These are phyloP conservation scores for Adelosebastes latens DNA, from an alignment of 2,797 vertebrate species.

Conservation along the genomic window DNA sequence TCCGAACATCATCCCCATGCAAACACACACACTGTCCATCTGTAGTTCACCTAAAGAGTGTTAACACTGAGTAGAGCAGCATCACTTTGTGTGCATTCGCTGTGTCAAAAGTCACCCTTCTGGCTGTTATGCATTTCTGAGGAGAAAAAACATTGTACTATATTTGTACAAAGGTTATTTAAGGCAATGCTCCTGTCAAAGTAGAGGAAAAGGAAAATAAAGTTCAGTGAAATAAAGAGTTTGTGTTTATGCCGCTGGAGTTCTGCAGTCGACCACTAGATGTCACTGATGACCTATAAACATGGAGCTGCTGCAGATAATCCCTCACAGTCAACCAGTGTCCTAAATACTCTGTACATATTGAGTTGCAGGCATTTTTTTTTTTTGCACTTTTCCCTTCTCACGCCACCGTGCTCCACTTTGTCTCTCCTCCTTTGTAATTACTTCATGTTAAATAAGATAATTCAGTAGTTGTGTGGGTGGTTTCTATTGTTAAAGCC, in stretches of 20 bases:
- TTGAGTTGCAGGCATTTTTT: not conserved
- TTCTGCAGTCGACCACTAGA: constrained; percentile 57
- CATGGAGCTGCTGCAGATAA: not conserved
- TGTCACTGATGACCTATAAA: constrained; percentile 41
- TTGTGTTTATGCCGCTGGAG: not conserved
- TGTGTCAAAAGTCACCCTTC: constrained; percentile 8
- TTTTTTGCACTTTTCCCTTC: not conserved
- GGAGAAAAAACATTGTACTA: constrained; percentile 1
- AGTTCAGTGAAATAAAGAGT: not conserved
- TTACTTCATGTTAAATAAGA: not conserved
- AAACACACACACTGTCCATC: not conserved
- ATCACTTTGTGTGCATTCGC: not conserved
- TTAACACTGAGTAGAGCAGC: not conserved
- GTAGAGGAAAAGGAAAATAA: constrained; percentile 38
- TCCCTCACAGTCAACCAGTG: not conserved
- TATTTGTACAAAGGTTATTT: constrained; percentile 37
- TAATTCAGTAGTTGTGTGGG: not conserved
- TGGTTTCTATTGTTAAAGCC: not conserved
- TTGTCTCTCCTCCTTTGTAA: not conserved
- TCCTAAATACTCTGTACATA: not conserved
- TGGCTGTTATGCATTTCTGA: constrained; percentile 7
- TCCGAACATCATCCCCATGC: not conserved
- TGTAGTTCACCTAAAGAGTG: constrained; percentile 4
- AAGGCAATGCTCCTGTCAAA: constrained; percentile 22
- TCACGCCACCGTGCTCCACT: not conserved